Base-by-base conservation (phyloP, 2,888 invertebrate species). In the Cheilosia grossa region DNA sequence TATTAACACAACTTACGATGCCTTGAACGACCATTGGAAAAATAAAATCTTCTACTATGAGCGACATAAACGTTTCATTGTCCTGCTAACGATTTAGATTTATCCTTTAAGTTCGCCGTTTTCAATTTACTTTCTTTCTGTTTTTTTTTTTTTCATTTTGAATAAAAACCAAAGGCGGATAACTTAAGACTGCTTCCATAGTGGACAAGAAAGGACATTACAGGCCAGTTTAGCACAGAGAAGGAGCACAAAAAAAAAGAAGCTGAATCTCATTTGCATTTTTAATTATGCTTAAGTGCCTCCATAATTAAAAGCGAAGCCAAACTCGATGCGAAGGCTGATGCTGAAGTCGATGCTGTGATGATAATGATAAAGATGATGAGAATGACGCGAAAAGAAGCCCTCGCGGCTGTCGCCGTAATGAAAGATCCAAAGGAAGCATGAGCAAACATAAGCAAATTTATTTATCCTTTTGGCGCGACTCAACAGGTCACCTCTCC, bases 181-280 rank as follows among this genome's bases (percentile, higher is more conserved):
- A 13, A 13, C 4, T 3, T 13, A 13, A 37, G 37, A 37, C 37
- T 10, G 37, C 37, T 37, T 13, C 37, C 37, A 13, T 13, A 37
- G 37, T 37, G 13, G 13, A 37, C 37, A 37, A 37, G 70, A 70
- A 70, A 80, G 47, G 70, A 9, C 7, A 47, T 19, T 47, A 47
- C 19, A 47, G 17, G 19, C 66, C 58, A 74, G 58, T 47, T 47
- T 19, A 19, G 58, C 19, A 54, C 42, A 54, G 40, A 64, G 56
- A 56, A 64, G 63, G 5, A 49, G 54, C 40, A 59, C 13, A 59
- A 79, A 64, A 83, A 82, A 82, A 73, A 79, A 2, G 42, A 74
- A 64, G 56, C 67, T 47, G 74, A 79, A 80, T 80, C 66, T 80
- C 74, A 83, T 83, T 83, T 83, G 83, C 74, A 83, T 83, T 80